These are phyloP conservation scores for Heliothis peltigera DNA, from an alignment of 2,888 invertebrate species.

Conservation along the genomic window DNA sequence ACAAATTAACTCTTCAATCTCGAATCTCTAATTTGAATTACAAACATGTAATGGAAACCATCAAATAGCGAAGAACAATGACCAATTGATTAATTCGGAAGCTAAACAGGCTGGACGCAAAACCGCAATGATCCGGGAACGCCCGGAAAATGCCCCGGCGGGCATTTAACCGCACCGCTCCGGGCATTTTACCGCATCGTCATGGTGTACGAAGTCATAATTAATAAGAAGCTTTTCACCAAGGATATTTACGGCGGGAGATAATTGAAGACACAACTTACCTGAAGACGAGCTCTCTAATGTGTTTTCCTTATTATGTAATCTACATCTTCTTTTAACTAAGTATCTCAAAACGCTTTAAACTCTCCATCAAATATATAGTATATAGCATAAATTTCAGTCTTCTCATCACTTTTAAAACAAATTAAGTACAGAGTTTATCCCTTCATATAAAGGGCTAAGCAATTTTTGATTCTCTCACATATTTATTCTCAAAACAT, in stretches of 20 bases:
- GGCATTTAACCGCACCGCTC: conserved; percentile 26
- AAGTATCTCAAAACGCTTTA: too few relatives aligned
- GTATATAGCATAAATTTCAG: too few relatives aligned
- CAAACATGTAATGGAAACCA: not conserved
- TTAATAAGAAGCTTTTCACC: conserved; percentile 38
- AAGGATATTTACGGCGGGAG: conserved; percentile 3
- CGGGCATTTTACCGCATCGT: conserved; percentile 23
- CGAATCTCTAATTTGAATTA: not conserved
- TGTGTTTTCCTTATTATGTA: too few relatives aligned
- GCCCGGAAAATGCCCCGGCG: conserved; percentile 23
- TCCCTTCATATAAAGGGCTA: too few relatives aligned
- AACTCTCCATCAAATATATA: too few relatives aligned
- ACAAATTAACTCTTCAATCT: too few relatives aligned
- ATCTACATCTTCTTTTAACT: too few relatives aligned
- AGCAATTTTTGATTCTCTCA: too few relatives aligned
- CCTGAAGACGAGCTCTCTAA: too few relatives aligned
- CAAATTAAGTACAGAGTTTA: too few relatives aligned
- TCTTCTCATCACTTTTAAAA: too few relatives aligned
- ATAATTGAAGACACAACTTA: not conserved
- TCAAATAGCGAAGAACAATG: not conserved
- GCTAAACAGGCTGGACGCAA: conserved; percentile 19
- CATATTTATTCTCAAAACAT: too few relatives aligned
- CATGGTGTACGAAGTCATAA: conserved; percentile 49
- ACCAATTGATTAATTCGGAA: conserved; percentile 34
- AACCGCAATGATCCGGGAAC: conserved; percentile 48